phyloP scores from a whole-genome alignment of 2,888 invertebrate genomes.

The Chrysolina americana region DNA sequence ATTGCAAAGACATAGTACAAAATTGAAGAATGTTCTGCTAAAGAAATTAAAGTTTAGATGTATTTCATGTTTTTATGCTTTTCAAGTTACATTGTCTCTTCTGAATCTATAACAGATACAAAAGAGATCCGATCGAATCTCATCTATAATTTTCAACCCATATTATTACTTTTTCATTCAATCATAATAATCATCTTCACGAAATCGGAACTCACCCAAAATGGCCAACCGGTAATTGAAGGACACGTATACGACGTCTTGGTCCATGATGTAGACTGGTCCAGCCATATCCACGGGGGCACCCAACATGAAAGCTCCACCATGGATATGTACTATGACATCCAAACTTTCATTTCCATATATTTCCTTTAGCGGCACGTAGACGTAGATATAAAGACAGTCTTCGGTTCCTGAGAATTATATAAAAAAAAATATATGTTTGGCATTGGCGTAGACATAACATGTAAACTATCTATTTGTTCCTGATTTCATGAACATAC shows the following conservation, averaged over 20 bases:
- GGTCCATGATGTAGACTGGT: constrained; percentile 67
- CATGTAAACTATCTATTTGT: no score
- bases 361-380: constrained; percentile 72
- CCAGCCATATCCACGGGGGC: constrained; percentile 67
- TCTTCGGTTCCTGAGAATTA: constrained; percentile 75
- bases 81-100: no score
- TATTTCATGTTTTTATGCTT: no score
- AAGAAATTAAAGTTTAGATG: no score
- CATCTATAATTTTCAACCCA: no score
- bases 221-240: constrained; percentile 64
- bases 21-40: no score
- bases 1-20: no score
- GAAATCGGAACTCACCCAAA: constrained; percentile 54
- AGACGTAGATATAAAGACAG: constrained; percentile 77
- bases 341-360: constrained; percentile 65
- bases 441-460: not conserved
- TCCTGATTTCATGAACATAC: no score
- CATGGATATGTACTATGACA: constrained; percentile 70
- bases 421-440: not conserved
- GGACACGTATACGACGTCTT: constrained; percentile 63
- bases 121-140: no score
- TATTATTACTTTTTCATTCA: no score
- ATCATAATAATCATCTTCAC: constrained; percentile 7
- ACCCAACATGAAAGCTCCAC: constrained; percentile 70
- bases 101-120: no score